A percentile compares a stretch with the other conserved stretches of the same genome.
phyloP scores from a whole-genome alignment of 2,113 vertebrate genomes.

The Myotis lucifugus region DNA sequence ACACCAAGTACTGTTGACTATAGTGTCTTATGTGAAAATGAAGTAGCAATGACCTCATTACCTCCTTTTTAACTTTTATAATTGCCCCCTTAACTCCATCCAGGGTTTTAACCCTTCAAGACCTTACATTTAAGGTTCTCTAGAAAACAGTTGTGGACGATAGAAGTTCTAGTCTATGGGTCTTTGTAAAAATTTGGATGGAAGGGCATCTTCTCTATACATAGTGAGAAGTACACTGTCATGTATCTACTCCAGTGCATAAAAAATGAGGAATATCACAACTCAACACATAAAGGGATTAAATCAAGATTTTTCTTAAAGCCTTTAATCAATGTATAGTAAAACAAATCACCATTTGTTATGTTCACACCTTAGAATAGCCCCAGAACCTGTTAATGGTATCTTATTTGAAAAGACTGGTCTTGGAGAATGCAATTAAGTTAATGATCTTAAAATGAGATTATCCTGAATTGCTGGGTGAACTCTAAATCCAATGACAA shows the following conservation, averaged over 20 bases:
- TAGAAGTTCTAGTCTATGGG: neutral
- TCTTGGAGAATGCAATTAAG: neutral
- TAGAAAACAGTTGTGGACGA: neutral
- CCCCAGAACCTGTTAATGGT: neutral
- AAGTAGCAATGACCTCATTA: neutral
- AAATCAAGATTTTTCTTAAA: neutral
- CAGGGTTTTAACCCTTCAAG: neutral
- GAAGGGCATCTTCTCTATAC: neutral
- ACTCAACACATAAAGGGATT: neutral
- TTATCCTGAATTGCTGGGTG: neutral
- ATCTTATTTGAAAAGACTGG: neutral
- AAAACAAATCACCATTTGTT: neutral
- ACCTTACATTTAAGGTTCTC: neutral
- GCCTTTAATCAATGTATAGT: neutral
- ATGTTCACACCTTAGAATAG: neutral
- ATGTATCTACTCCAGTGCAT: neutral
- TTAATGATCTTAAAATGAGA: neutral
- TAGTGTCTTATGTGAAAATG: neutral
- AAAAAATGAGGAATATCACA: neutral
- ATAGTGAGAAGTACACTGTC: too few species aligned
- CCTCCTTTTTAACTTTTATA: neutral
- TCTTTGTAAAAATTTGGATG: neutral
- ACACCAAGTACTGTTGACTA: neutral
- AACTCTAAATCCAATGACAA: neutral
- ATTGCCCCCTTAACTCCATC: neutral